Evolutionary conservation across 2,797 vertebrate genomes (phyloP).

Genomic region (Taeniopygia guttata): DNA sequence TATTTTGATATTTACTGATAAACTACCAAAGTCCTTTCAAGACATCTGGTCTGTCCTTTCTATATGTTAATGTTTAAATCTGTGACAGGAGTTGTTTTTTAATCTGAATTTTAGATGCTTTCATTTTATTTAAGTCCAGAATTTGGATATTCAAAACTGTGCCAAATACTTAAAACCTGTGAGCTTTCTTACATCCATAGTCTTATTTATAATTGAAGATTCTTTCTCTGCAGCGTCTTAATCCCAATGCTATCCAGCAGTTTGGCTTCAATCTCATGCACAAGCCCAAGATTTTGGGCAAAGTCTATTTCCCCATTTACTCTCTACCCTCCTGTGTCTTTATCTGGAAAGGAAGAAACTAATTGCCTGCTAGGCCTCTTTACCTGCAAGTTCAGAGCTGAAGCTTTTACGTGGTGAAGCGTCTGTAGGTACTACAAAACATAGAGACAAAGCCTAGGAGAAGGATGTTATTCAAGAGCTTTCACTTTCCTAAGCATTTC

Average conservation of each 20-base stretch:
- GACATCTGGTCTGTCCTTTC: not conserved
- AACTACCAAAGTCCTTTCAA: not conserved
- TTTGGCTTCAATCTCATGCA: not conserved
- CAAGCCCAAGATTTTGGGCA: not conserved
- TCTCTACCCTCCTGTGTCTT: not conserved
- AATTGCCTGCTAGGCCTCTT: not conserved
- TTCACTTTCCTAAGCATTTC: not conserved
- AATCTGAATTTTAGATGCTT: not conserved
- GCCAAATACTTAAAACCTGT: not conserved
- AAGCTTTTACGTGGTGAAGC: accelerated
- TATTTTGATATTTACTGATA: not conserved
- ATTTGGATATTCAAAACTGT: not conserved
- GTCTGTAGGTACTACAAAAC: not conserved
- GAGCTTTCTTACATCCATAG: not conserved
- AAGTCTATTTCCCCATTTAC: not conserved
- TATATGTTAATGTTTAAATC: not conserved
- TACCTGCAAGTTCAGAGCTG: not conserved
- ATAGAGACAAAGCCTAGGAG: not conserved
- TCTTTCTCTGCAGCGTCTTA: not conserved
- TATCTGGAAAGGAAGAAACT: not conserved
- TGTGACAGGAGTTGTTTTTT: not conserved
- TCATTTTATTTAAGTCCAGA: not conserved
- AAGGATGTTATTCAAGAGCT: not conserved
- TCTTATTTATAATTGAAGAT: not conserved
- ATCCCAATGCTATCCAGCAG: not conserved